Evolutionary conservation across 1,140 invertebrate species (phyloP).

Genomic region (Yoshiicerus persimilis): DNA sequence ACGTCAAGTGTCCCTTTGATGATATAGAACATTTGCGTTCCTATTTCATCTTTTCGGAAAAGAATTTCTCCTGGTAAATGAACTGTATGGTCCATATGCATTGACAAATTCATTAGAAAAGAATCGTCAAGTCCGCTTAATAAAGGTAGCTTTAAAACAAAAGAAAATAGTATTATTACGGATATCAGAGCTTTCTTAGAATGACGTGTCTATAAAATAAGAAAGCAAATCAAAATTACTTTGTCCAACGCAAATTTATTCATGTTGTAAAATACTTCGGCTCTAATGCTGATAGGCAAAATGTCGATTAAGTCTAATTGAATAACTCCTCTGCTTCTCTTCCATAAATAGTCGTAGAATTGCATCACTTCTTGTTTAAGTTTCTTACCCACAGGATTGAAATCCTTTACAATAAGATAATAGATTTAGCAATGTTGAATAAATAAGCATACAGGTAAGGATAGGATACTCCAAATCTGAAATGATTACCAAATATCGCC

Average conservation of each 20-base stretch:
- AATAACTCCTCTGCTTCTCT: constrained; percentile 38
- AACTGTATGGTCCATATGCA: constrained; percentile 41
- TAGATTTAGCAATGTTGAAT: no score
- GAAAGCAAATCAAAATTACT: no score
- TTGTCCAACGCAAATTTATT: constrained; percentile 47
- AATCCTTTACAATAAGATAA: no score
- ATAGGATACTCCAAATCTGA: no score
- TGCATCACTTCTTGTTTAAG: neutral
- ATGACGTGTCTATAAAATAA: neutral
- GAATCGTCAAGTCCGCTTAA: constrained; percentile 11
- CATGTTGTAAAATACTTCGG: constrained; percentile 44
- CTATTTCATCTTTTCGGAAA: constrained; percentile 37
- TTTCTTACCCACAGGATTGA: neutral
- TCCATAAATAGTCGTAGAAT: constrained; percentile 46
- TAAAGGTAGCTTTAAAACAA: neutral
- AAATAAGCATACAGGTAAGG: no score
- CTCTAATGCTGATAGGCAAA: constrained; percentile 40
- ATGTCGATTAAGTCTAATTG: constrained; percentile 38
- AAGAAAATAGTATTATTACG: neutral
- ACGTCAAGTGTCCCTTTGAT: constrained; percentile 44
- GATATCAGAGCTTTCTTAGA: neutral
- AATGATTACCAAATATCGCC: constrained; percentile 35
- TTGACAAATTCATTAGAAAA: constrained; percentile 43
- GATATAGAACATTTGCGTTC: constrained; percentile 39
- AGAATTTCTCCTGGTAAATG: constrained; percentile 41